Evolutionary conservation across 1,140 invertebrate species (phyloP).

Genomic region (Delia radicum): DNA sequence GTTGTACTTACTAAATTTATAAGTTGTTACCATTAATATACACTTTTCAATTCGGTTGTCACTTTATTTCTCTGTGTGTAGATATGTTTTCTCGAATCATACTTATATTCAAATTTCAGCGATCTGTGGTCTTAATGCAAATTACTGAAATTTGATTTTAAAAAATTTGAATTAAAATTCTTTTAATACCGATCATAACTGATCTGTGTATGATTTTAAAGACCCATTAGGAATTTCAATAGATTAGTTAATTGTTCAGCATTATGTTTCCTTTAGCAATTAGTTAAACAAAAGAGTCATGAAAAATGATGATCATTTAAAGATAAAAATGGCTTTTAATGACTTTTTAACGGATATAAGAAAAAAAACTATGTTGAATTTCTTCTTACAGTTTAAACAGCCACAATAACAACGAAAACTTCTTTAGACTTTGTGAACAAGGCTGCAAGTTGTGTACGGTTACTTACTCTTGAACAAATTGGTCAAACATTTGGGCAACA

Average conservation of each 20-base stretch:
- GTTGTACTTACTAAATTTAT: too few relatives aligned
- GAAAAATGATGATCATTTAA: not conserved
- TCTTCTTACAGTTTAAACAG: too few relatives aligned
- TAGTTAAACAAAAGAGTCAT: not conserved
- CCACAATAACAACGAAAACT: not conserved
- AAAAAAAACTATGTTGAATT: too few relatives aligned
- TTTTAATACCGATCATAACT: not conserved
- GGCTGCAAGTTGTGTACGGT: not conserved
- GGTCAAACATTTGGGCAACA: not conserved
- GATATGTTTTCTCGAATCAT: too few relatives aligned
- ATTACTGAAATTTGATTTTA: too few relatives aligned
- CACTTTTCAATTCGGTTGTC: too few relatives aligned
- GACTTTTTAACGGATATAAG: not conserved
- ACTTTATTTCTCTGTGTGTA: too few relatives aligned
- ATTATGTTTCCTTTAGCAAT: not conserved
- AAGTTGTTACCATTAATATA: too few relatives aligned
- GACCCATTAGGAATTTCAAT: not conserved
- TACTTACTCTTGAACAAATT: not conserved
- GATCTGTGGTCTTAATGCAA: too few relatives aligned
- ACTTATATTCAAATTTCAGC: too few relatives aligned
- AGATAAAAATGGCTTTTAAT: not conserved
- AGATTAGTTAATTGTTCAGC: not conserved
- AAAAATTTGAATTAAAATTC: not conserved
- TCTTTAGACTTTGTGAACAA: not conserved
- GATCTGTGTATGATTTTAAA: not conserved